phyloP scores from a whole-genome alignment of 2,113 vertebrate species.

The Amazona vittata region DNA sequence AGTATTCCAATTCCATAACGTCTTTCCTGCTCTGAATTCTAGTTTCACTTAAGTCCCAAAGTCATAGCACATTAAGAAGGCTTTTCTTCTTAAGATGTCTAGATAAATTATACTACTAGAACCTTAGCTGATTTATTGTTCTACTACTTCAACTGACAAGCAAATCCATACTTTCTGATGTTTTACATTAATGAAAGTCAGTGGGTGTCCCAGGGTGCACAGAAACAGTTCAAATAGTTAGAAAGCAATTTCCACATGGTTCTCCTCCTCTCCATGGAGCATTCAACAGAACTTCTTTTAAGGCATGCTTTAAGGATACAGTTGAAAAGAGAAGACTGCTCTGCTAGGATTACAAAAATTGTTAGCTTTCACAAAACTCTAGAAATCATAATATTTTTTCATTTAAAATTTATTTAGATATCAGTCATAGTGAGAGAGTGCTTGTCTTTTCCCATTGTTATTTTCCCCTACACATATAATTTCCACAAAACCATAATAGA shows the following conservation, averaged over 20 bases:
- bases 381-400: not conserved
- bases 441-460: not conserved
- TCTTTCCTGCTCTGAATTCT: not conserved
- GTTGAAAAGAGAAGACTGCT: not conserved
- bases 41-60: not conserved
- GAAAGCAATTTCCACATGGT: not conserved
- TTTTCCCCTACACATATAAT: not conserved
- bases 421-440: not conserved
- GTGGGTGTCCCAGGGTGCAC: not conserved
- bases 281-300: not conserved
- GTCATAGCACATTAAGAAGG: not conserved
- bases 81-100: not conserved
- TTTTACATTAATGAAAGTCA: not conserved
- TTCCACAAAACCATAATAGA: not conserved
- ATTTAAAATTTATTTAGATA: not conserved
- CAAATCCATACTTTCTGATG: not conserved
- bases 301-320: not conserved
- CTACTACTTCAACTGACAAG: not conserved
- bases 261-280: not conserved
- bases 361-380: not conserved
- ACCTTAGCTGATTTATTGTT: not conserved
- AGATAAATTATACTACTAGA: not conserved
- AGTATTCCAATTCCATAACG: not conserved
- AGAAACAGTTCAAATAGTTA: not conserved
- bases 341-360: not conserved